Percentiles rank a stretch among this genome's conserved stretches.
Evolutionary conservation across 2,797 vertebrate genomes (phyloP).

Genomic region (Dendrocincla fuliginosa): DNA sequence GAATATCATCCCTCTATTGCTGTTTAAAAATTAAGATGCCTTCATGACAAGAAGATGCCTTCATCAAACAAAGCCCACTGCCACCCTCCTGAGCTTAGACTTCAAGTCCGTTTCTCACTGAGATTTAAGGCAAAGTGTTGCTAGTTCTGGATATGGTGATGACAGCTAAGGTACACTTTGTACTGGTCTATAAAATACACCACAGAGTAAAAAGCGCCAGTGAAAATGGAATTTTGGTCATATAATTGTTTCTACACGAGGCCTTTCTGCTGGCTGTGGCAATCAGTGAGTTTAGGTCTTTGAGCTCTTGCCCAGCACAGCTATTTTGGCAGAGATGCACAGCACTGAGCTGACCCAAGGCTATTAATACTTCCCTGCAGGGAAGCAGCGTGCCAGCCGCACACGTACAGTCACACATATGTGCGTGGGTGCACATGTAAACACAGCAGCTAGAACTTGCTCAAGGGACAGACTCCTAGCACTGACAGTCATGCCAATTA

Average conservation of each 20-base stretch:
- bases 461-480: neutral
- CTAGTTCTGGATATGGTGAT: neutral
- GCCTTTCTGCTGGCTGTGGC: neutral
- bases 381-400: neutral
- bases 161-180: neutral
- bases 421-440: neutral
- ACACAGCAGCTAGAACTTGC: neutral
- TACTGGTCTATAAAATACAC: neutral
- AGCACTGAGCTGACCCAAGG: neutral
- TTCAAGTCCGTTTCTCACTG: neutral
- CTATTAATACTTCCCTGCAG: constrained; percentile 9
- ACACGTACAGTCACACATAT: neutral
- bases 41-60: neutral
- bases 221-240: constrained; percentile 21
- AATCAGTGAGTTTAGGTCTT: neutral
- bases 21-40: neutral
- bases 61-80: neutral
- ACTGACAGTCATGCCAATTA: neutral
- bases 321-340: neutral
- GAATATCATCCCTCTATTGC: neutral
- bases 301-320: constrained; percentile 22
- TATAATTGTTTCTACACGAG: neutral
- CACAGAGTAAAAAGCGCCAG: neutral
- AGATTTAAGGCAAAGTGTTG: neutral
- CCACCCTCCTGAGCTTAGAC: neutral